Evolutionary conservation across 2,888 invertebrate genomes (phyloP).

Genomic region (Pimpla rufipes): DNA sequence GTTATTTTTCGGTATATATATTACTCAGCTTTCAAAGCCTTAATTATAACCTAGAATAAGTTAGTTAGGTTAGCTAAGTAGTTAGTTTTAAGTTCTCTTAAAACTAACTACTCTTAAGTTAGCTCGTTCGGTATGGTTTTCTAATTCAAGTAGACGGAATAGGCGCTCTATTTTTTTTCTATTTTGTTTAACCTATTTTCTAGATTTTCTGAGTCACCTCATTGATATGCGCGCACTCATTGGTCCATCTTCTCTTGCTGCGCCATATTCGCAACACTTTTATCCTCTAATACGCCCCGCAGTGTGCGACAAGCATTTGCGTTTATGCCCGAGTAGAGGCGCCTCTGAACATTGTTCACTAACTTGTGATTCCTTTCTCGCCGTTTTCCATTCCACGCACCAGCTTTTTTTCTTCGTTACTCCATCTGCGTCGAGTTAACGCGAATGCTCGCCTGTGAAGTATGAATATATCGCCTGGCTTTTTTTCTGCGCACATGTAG

Average conservation of each 20-base stretch:
- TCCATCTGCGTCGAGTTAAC: neutral
- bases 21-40: no score
- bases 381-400: constrained; percentile 30
- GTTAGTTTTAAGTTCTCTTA: no score
- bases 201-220: neutral
- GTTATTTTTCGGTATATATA: no score
- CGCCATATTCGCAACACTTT: constrained; percentile 9
- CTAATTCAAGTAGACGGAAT: neutral
- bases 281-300: neutral
- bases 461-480: neutral
- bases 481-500: neutral
- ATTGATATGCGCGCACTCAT: neutral
- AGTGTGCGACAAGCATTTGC: constrained; percentile 12
- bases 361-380: constrained; percentile 12
- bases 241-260: neutral
- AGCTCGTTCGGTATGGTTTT: neutral
- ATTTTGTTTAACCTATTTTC: no score
- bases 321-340: neutral
- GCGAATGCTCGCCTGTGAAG: neutral
- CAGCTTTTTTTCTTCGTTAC: neutral
- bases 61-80: no score
- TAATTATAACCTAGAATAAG: no score
- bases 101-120: neutral
- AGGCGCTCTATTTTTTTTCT: no score
- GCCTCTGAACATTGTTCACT: constrained; percentile 12